phyloP scores from a whole-genome alignment of 2,113 vertebrate species.

The Lycaon pictus region DNA sequence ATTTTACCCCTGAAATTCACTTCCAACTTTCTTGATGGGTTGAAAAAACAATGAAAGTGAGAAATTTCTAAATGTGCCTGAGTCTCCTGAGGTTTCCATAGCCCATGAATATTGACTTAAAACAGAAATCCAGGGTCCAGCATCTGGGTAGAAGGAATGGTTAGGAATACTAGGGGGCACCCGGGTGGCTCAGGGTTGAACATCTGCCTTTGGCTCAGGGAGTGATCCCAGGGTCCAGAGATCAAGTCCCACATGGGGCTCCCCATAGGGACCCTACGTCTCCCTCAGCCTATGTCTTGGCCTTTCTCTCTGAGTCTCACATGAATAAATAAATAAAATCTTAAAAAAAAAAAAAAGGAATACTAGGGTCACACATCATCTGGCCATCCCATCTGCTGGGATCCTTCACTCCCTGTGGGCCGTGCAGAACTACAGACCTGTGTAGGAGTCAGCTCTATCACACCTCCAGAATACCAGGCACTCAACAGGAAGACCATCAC shows the following conservation, averaged over 20 bases:
- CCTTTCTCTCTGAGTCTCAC: too few species aligned
- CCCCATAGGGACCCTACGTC: too few species aligned
- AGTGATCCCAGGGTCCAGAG: too few species aligned
- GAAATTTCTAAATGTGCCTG: not conserved
- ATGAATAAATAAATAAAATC: too few species aligned
- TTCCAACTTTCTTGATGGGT: accelerated
- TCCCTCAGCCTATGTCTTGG: too few species aligned
- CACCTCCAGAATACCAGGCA: not conserved
- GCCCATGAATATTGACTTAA: not conserved
- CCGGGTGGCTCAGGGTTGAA: too few species aligned
- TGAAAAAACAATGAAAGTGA: not conserved
- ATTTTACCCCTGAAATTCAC: not conserved
- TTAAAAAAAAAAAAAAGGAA: too few species aligned
- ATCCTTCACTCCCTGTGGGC: accelerated
- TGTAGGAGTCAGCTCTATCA: accelerated
- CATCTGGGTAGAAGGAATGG: accelerated
- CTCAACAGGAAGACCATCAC: accelerated
- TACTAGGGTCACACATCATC: accelerated
- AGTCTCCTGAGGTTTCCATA: accelerated
- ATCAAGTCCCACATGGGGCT: too few species aligned
- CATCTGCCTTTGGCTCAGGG: too few species aligned
- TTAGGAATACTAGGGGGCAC: too few species aligned
- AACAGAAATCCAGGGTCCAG: accelerated
- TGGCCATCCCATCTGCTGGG: accelerated
- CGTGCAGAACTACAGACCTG: accelerated